Evolutionary conservation across 2,113 vertebrate species (phyloP), one percentile per base, ranked within the genome.

Genomic region (Proterorhinus semilunaris): DNA sequence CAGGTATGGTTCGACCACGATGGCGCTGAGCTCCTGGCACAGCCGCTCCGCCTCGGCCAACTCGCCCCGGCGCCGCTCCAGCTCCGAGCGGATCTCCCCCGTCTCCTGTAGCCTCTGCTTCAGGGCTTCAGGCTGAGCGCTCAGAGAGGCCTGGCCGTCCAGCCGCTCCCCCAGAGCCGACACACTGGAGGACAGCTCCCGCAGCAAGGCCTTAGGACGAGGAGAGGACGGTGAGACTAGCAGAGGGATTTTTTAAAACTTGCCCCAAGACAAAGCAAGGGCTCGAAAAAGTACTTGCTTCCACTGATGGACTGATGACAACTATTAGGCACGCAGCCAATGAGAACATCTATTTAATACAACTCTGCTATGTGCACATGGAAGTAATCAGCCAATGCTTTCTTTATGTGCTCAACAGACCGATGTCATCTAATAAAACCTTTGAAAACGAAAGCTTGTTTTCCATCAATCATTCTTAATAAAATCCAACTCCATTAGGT

Each of bases 1-100:
- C 76, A 99, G 95, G 80, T 99, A 99, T 10, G 96, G 96, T 68
- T 99, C 98, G 4, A 91, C 95, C 4, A 99, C 95, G 55, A 99
- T 96, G 61, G 90, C 0, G 0, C 95, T 97, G 54, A 99, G 93
- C 80, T 96, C 96, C 15, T 84, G 69, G 4, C 96, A 98, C 52
- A 99, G 92, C 54, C 49, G 73, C 87, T 97, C 93, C 0, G 97
- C 97, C 84, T 95, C 93, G 0, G 79, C 70, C 10, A 98, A 91
- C 86, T 98, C 93, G 0, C 86, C 81, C 1, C 94, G 90, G 74
- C 95, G 89, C 66, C 93, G 92, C 79, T 94, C 98, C 76, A 99
- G 91, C 75, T 98, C 96, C 0, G 96, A 94, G n/a, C 96, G 94
- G 86, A 99, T 94, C 90, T 97, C 96, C 0, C 97, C 98, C 0